Evolutionary conservation across 2,113 vertebrate species (phyloP).

Genomic region (Ancistrus triradiatus): DNA sequence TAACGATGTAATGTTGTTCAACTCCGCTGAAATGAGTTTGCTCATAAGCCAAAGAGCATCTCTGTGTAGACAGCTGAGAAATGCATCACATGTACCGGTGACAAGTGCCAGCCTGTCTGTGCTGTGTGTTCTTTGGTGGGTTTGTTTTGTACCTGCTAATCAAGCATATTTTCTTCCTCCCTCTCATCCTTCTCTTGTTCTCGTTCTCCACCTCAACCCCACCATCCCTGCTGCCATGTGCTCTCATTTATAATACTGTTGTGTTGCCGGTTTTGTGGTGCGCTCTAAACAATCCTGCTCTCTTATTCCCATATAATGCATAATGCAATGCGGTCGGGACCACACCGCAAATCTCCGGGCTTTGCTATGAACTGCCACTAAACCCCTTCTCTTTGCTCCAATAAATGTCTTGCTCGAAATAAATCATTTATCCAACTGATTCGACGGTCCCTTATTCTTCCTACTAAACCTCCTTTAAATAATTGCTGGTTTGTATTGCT

Average conservation of each 20-base stretch:
- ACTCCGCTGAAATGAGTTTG: not conserved
- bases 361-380: constrained; percentile 42
- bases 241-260: constrained; percentile 46
- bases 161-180: constrained; percentile 36
- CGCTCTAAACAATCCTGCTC: constrained; percentile 43
- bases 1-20: constrained; percentile 10
- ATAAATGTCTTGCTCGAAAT: constrained; percentile 19
- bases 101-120: constrained; percentile 9
- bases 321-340: constrained; percentile 41
- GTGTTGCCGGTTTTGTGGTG: constrained; percentile 32
- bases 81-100: constrained; percentile 8
- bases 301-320: constrained; percentile 49
- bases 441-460: constrained; percentile 16
- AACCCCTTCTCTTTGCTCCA: constrained; percentile 25
- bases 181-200: constrained; percentile 3
- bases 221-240: constrained; percentile 10
- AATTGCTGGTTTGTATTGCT: constrained; percentile 11
- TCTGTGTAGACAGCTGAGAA: not conserved
- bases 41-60: not conserved
- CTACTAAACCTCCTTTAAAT: constrained; percentile 9
- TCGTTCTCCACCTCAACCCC: not conserved
- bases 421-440: constrained; percentile 15
- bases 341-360: constrained; percentile 39
- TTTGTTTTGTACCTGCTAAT: constrained; percentile 44
- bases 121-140: constrained; percentile 4